Base-by-base conservation (phyloP, 2,888 invertebrate genomes). In the Imbricaverruca yamaguchii region DNA sequence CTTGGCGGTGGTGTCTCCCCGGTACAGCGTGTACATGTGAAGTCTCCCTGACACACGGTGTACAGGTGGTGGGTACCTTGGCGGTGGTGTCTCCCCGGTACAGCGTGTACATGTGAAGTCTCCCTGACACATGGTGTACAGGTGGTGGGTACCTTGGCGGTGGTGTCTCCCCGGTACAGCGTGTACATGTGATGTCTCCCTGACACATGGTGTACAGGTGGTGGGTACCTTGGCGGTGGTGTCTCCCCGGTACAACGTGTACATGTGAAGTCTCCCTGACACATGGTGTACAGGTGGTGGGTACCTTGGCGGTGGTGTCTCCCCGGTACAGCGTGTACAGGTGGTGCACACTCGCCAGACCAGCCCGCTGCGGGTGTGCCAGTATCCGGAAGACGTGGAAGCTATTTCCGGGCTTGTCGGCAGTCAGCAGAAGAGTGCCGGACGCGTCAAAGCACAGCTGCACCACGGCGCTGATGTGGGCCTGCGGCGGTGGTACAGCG, bases 61-160 rank as follows among this genome's bases (percentile, higher is more conserved):
- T 39, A 39, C 39, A 39, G 39, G 39, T 39, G 39, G 39, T 39
- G 39, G 39, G 39, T 39, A 97, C 97, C 91, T 94, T 95, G 80
- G 98, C 97, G 78, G 95, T 94, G 0, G 98, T 98, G 86, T 97
- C 98, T 9, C 98, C 98, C 74, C 98, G 87, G 87, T 97, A 96
- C 83, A 99, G 89, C 61, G 96, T 93, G 87, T 99, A 99, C 69
- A 99, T 89, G 88, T 99, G 99, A 87, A 98, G 96, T 39, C 39
- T 39, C 39, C 39, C 39, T 3, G 39, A 39, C 39, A 39, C 39
- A 4, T 39, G 39, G 39, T 39, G 2, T 39, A 39, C 39, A 39
- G 39, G 39, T 39, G 39, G 39, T 39, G 39, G 39, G 39, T 39
- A 39, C 39, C 39, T 39, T 39, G 39, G 39, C 39, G 39, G 39